Percentiles rank a stretch among this genome's conserved stretches.
Conservation (phyloP, 2,797 vertebrate genomes). For the Heliangelus exortis region DNA sequence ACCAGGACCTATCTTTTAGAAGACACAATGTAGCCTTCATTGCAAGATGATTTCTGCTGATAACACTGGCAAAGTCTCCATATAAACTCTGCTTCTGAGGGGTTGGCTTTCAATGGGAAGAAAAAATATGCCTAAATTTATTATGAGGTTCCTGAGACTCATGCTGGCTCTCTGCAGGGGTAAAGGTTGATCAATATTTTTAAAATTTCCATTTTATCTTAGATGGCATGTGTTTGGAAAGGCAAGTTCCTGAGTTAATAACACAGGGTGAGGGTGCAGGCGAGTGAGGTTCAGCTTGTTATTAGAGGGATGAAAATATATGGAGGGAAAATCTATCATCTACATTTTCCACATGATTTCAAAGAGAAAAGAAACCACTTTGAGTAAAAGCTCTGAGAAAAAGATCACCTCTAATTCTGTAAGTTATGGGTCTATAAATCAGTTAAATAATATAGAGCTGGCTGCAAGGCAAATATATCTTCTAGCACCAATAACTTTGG, state of each 20-base stretch:
- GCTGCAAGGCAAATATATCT: slow-evolving; percentile 58
- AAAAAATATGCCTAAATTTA: not conserved
- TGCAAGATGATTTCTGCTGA: not conserved
- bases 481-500: slow-evolving; percentile 10
- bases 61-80: not conserved
- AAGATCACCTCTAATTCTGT: slow-evolving; percentile 38
- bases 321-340: slow-evolving; percentile 41
- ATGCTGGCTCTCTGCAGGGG: not conserved
- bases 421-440: slow-evolving; percentile 68
- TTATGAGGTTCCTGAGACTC: not conserved
- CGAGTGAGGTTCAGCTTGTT: slow-evolving; percentile 9
- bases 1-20: not conserved
- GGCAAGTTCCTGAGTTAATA: not conserved
- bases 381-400: slow-evolving; percentile 49
- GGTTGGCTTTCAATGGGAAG: not conserved
- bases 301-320: slow-evolving; percentile 54
- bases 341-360: slow-evolving; percentile 54
- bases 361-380: slow-evolving; percentile 34
- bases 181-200: not conserved
- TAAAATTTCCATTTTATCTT: not conserved
- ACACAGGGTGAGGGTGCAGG: not conserved
- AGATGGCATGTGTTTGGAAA: not conserved
- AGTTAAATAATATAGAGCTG: slow-evolving; percentile 23
- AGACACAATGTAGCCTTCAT: not conserved
- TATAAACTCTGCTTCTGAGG: not conserved